These are phyloP conservation scores for Parnassius orleans DNA, from an alignment of 2,888 invertebrate species.

Conservation along the genomic window DNA sequence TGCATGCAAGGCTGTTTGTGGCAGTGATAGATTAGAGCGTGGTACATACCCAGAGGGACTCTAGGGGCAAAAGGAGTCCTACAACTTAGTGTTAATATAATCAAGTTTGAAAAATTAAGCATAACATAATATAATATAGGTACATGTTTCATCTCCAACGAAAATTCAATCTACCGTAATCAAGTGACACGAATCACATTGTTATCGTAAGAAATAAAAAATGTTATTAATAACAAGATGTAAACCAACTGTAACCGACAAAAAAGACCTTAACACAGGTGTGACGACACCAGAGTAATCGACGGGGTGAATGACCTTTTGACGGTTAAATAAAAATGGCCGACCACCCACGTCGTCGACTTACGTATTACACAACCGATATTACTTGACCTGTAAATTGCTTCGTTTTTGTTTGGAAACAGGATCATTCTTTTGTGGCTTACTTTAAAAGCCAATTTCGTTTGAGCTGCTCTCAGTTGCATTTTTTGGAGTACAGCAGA, in stretches of 20 bases:
- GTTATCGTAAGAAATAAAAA: constrained; percentile 24
- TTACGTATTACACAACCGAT: constrained; percentile 37
- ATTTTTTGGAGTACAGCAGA: constrained; percentile 17
- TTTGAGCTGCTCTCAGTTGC: constrained; percentile 16
- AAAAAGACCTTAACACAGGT: constrained; percentile 50
- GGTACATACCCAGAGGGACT: too few species aligned
- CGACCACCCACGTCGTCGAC: constrained; percentile 68
- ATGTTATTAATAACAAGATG: constrained; percentile 32
- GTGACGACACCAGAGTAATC: constrained; percentile 53
- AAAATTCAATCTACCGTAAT: constrained; percentile 17
- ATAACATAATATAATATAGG: too few species aligned
- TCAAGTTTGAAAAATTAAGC: too few species aligned
- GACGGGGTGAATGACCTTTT: constrained; percentile 67
- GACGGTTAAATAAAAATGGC: constrained; percentile 66
- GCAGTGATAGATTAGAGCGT: too few species aligned
- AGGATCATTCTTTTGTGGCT: constrained; percentile 18
- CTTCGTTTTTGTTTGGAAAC: constrained; percentile 26
- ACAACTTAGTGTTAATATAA: too few species aligned
- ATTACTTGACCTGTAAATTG: constrained; percentile 35
- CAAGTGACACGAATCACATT: constrained; percentile 12
- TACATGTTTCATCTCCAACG: neutral
- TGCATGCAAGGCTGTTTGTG: too few species aligned
- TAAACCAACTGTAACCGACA: constrained; percentile 49
- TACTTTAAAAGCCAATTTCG: constrained; percentile 16
- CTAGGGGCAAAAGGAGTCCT: too few species aligned